Percentiles rank a stretch among this genome's conserved stretches.
Conservation (phyloP, 2,113 vertebrate genomes). For the Nannospalax galili region DNA sequence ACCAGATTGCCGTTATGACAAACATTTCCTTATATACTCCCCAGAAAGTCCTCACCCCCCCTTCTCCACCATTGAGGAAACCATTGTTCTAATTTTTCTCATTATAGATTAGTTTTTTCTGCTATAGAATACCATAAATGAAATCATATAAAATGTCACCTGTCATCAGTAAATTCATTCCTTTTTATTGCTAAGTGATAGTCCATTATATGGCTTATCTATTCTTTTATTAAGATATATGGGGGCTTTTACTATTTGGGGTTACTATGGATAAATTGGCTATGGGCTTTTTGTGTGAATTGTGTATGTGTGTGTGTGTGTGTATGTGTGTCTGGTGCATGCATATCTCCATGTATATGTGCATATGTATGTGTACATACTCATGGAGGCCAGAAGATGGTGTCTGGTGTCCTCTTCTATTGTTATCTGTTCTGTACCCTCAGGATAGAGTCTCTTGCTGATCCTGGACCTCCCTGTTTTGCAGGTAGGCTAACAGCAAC, state of each 20-base stretch:
- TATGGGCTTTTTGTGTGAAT: background rate
- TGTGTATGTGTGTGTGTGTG: background rate
- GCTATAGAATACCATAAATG: background rate
- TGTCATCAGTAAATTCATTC: background rate
- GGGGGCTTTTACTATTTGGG: background rate
- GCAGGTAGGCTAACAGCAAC: background rate
- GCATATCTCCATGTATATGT: background rate
- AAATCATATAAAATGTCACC: background rate
- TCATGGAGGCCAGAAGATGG: background rate
- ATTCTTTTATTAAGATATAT: background rate
- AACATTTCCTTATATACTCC: background rate
- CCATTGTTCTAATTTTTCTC: background rate
- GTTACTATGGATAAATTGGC: background rate
- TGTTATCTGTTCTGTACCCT: background rate
- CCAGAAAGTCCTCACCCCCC: background rate
- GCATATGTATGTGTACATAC: background rate
- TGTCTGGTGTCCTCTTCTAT: background rate
- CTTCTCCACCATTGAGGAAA: background rate
- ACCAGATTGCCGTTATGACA: background rate
- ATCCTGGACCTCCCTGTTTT: background rate
- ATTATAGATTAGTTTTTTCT: background rate
- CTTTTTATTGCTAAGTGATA: background rate
- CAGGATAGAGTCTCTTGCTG: too few species aligned
- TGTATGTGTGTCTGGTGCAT: background rate
- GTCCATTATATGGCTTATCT: background rate